Conservation (phyloP, 2,113 vertebrate species). For the Periophthalmodon schlosseri region DNA sequence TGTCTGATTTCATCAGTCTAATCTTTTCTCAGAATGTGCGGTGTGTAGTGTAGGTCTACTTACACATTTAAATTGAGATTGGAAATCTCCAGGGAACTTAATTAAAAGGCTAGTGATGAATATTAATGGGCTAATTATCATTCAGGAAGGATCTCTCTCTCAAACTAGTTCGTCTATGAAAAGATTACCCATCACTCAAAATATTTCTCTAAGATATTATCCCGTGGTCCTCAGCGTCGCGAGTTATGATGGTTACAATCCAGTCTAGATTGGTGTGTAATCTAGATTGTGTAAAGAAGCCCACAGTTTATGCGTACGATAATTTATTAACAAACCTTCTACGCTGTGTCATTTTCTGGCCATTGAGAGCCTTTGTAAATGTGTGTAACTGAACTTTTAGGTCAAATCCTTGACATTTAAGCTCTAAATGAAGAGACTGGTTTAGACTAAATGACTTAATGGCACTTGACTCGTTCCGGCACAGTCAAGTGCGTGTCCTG, state of each 20-base stretch:
- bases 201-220: neutral
- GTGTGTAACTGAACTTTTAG: neutral
- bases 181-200: neutral
- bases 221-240: too few relatives aligned
- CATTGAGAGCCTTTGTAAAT: neutral
- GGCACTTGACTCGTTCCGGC: neutral
- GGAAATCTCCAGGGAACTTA: neutral
- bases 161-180: neutral
- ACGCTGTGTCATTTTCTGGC: neutral
- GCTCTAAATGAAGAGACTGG: neutral
- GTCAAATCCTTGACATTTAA: slow-evolving; percentile 10
- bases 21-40: neutral
- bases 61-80: neutral
- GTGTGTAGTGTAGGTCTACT: neutral
- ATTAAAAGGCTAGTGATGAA: neutral
- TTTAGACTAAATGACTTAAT: neutral
- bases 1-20: neutral
- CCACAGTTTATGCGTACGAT: neutral
- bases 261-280: too few relatives aligned
- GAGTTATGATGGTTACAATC: too few relatives aligned
- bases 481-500: neutral
- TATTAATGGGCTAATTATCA: neutral
- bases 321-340: neutral
- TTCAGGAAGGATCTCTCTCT: neutral
- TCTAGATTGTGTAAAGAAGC: neutral